phyloP scores from a whole-genome alignment of 2,113 vertebrate species.

The Pelusios castaneus region DNA sequence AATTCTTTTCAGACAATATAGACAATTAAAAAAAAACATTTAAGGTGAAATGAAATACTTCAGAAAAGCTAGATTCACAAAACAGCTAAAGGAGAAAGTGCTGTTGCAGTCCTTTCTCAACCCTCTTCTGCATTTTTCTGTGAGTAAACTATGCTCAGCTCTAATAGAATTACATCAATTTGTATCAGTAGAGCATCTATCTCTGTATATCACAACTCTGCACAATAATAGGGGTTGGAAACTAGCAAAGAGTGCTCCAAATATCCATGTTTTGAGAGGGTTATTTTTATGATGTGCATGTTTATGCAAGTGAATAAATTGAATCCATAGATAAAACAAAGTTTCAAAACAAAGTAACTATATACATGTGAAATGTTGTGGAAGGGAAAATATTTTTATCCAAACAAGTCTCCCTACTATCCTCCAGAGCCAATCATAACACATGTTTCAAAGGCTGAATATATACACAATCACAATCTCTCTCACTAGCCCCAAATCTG shows the following conservation, averaged over 20 bases:
- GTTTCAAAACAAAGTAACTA: background rate
- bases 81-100: background rate
- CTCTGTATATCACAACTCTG: background rate
- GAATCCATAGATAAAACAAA: background rate
- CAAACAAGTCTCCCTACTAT: background rate
- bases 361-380: background rate
- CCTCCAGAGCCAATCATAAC: accelerated
- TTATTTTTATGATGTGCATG: background rate
- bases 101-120: background rate
- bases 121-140: background rate
- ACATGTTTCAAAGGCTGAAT: background rate
- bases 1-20: background rate
- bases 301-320: background rate
- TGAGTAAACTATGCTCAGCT: background rate
- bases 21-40: background rate
- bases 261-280: background rate
- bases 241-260: background rate
- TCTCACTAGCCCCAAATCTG: background rate
- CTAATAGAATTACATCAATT: background rate
- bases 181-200: background rate
- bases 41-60: background rate
- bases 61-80: background rate
- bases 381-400: background rate
- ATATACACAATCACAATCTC: background rate
- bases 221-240: background rate